Evolutionary conservation across 2,888 invertebrate genomes (phyloP).

Genomic region (Camptogramma bilineatum): DNA sequence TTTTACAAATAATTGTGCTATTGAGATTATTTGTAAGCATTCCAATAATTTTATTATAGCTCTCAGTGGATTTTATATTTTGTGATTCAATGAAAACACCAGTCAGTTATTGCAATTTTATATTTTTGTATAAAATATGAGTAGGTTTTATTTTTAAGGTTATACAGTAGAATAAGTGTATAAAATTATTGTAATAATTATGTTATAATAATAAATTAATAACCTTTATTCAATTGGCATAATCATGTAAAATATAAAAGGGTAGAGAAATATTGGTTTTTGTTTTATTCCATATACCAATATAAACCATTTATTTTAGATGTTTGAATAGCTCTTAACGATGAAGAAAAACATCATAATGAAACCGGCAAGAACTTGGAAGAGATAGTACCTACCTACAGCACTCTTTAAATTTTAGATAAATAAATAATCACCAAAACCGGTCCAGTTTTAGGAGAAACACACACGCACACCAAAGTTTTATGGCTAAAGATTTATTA

Average conservation of each 20-base stretch:
- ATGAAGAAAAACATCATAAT: too few relatives aligned
- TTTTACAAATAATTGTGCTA: slow-evolving; percentile 19
- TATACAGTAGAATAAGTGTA: slow-evolving; percentile 50
- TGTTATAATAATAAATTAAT: slow-evolving; percentile 32
- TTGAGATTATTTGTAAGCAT: slow-evolving; percentile 29
- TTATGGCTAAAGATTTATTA: too few relatives aligned
- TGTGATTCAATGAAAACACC: slow-evolving; percentile 38
- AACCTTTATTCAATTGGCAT: slow-evolving; percentile 42
- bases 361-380: too few relatives aligned
- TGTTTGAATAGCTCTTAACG: too few relatives aligned
- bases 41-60: slow-evolving; percentile 46
- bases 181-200: slow-evolving; percentile 31
- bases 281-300: slow-evolving; percentile 27
- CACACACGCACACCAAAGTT: too few relatives aligned
- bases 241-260: slow-evolving; percentile 52
- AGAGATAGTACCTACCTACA: too few relatives aligned
- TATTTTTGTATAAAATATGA: slow-evolving; percentile 55
- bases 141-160: slow-evolving; percentile 37
- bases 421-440: too few relatives aligned
- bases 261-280: slow-evolving; percentile 33
- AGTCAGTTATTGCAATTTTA: slow-evolving; percentile 51
- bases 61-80: slow-evolving; percentile 62
- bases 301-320: too few relatives aligned
- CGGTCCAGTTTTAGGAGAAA: too few relatives aligned
- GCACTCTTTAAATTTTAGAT: too few relatives aligned